Conservation (phyloP, 2,797 vertebrate genomes). For the Gallinago nigripennis region DNA sequence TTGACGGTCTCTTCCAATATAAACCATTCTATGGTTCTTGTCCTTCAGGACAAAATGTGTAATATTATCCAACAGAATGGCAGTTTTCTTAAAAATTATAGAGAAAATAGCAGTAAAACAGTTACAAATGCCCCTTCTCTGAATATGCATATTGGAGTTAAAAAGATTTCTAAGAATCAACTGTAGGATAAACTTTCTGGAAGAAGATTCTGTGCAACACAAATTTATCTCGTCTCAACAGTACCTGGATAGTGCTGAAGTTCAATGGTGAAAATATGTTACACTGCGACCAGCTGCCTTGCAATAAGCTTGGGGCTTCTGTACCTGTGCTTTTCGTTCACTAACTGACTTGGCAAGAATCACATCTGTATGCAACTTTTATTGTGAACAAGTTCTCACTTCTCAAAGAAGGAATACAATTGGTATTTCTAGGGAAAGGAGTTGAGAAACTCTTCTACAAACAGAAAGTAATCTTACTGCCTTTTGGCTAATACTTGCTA, state of each 20-base stretch:
- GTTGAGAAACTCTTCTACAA: background rate
- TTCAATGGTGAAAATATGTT: background rate
- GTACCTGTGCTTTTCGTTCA: background rate
- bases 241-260: background rate
- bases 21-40: background rate
- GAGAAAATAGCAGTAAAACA: background rate
- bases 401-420: background rate
- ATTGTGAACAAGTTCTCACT: background rate
- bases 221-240: background rate
- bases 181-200: background rate
- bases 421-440: background rate
- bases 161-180: background rate
- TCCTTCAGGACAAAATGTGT: background rate
- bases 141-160: background rate
- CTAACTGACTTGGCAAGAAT: background rate
- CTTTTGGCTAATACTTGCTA: background rate
- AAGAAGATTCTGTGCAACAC: background rate
- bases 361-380: background rate
- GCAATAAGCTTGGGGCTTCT: background rate
- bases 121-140: background rate
- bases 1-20: background rate
- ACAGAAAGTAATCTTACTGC: background rate
- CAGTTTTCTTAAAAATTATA: background rate
- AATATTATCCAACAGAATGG: background rate
- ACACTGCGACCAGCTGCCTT: background rate